Base-by-base conservation (phyloP, 2,113 vertebrate genomes). In the Galbula dea region DNA sequence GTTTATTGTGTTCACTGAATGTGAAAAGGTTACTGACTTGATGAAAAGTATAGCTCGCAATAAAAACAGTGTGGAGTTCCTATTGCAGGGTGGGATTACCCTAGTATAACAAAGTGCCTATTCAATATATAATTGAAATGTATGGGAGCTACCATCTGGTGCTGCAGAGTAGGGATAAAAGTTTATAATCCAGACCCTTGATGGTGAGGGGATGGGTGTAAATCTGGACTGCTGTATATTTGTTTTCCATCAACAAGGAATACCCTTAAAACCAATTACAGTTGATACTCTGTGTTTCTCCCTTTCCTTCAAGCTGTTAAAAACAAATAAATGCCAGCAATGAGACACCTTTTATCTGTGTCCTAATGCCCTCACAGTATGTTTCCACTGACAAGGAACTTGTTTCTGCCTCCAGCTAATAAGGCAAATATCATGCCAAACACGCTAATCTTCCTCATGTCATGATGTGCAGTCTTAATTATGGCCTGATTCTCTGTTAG, bases 81-180 rank as follows among this genome's bases (percentile, higher is more conserved):
- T 72, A 79, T 91, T 91, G 68, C 85, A 75, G 73, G 59, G 62
- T 91, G 90, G 95, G 89, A 89, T 92, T 95, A 91, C 72, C 54
- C 69, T 67, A 48, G 59, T 96, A 79, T 93, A 96, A 94, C 94
- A 95, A 94, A 95, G 91, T 96, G 92, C 78, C 87, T 93, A 87
- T 96, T 95, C 91, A 94, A 96, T 96, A 93, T 95, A 95, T 95
- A 96, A 95, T 95, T 93, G 79, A 94, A 96, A 94, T 93, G 78
- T 94, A 89, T 94, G 91, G 91, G 88, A 96, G 80, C 87, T 93
- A 87, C 93, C 92, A 94, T 96, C 95, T 96, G 89, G 91, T 95
- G 87, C 82, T 92, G 72, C 51, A 63, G 72, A 68, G 68, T 57
- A 37, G 86, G 88, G 92, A 92, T 96, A 95, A 81, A 96, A 96